Evolutionary conservation across 2,797 vertebrate genomes (phyloP).

Genomic region (Pygocentrus nattereri): DNA sequence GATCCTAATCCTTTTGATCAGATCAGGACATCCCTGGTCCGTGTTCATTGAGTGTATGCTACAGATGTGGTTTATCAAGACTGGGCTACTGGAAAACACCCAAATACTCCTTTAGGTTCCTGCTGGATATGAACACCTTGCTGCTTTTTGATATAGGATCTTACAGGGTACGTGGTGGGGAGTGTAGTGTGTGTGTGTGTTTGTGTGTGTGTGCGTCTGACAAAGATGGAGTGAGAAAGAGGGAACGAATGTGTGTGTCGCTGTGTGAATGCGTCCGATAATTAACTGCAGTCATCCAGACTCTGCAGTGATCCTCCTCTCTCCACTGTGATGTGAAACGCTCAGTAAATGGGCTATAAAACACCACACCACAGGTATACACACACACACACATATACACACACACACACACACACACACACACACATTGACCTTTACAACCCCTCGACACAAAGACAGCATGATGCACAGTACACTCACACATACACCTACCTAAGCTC

Average conservation of each 20-base stretch:
- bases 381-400: too few species aligned
- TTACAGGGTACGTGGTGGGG: background rate
- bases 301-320: constrained; percentile 40
- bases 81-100: background rate
- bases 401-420: constrained; percentile 18
- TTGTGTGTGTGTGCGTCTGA: constrained; percentile 24
- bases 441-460: constrained; percentile 26
- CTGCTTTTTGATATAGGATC: background rate
- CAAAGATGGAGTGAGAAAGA: background rate
- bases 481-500: constrained; percentile 3
- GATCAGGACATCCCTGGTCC: background rate
- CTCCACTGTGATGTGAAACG: constrained; percentile 59
- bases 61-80: background rate
- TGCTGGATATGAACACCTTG: background rate
- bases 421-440: constrained; percentile 35
- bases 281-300: constrained; percentile 73
- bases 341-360: constrained; percentile 70
- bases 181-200: constrained; percentile 29
- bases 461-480: background rate
- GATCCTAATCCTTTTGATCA: too few species aligned
- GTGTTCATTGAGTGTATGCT: background rate
- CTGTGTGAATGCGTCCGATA: constrained; percentile 58
- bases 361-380: constrained; percentile 54
- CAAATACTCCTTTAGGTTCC: background rate
- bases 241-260: constrained; percentile 32